Percentiles rank a stretch among this genome's conserved stretches.
phyloP scores from a whole-genome alignment of 2,797 vertebrate genomes.

The Anolis apletophallus region DNA sequence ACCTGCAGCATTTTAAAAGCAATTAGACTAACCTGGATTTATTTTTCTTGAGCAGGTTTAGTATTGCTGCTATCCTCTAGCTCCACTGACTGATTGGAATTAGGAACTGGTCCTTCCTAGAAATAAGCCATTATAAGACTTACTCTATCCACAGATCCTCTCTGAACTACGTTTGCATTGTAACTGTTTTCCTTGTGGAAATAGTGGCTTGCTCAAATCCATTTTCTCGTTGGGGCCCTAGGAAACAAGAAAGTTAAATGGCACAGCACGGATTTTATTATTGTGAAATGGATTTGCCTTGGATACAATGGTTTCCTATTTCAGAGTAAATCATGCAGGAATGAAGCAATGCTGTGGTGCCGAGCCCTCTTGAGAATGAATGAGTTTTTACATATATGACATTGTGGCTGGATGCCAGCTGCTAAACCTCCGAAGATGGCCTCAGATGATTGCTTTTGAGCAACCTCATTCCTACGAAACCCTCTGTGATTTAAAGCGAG shows the following conservation, averaged over 20 bases:
- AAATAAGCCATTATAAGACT: constrained; percentile 56
- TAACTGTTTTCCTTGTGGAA: constrained; percentile 11
- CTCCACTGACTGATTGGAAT: constrained; percentile 72
- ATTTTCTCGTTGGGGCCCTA: constrained; percentile 22
- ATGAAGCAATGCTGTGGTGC: neutral
- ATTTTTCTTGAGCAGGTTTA: constrained; percentile 3
- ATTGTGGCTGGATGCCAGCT: constrained; percentile 46
- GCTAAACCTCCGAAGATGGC: constrained; percentile 38
- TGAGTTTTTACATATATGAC: constrained; percentile 47
- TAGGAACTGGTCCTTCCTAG: constrained; percentile 64
- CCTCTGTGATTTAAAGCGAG: constrained; percentile 41
- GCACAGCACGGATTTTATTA: constrained; percentile 20
- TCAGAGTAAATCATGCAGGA: constrained; percentile 32
- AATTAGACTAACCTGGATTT: constrained; percentile 18
- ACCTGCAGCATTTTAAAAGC: neutral
- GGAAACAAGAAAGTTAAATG: constrained; percentile 34
- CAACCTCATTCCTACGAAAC: constrained; percentile 16
- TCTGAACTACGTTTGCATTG: constrained; percentile 36
- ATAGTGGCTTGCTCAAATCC: neutral
- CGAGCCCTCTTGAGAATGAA: constrained; percentile 38
- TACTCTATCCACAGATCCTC: constrained; percentile 39
- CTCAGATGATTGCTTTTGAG: constrained; percentile 41
- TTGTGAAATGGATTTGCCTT: constrained; percentile 46
- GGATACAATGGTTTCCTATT: constrained; percentile 34
- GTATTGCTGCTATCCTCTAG: constrained; percentile 70